Evolutionary conservation across 2,113 vertebrate species (phyloP).

Genomic region (Cebidichthys violaceus): DNA sequence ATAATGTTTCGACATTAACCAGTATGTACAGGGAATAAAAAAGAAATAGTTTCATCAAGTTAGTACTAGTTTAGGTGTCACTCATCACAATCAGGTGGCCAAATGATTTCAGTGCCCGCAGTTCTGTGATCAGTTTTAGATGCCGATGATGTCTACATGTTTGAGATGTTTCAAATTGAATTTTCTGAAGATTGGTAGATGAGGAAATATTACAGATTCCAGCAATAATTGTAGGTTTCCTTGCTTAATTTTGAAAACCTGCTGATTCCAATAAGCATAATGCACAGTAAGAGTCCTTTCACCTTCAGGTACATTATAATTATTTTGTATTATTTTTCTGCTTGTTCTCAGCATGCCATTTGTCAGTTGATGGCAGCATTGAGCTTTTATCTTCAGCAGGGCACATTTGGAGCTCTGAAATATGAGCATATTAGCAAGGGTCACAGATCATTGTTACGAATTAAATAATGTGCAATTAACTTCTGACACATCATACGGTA

Average conservation of each 20-base stretch:
- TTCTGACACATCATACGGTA: neutral
- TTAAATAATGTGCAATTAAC: conserved; percentile 52
- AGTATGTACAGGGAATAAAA: neutral
- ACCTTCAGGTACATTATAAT: neutral
- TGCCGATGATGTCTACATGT: neutral
- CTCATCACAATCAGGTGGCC: neutral
- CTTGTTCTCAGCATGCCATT: conserved; percentile 10
- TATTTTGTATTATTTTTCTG: conserved; percentile 2
- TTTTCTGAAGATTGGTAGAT: neutral
- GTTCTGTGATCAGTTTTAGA: neutral
- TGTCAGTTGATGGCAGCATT: conserved; percentile 53
- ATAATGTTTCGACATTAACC: neutral
- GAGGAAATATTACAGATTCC: neutral
- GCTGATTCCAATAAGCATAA: neutral
- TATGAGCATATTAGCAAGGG: conserved; percentile 25
- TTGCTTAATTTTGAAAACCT: neutral
- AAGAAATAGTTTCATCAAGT: no score
- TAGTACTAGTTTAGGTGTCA: neutral
- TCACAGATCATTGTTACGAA: conserved; percentile 32
- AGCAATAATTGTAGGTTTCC: neutral
- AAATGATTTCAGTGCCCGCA: neutral
- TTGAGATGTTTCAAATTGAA: neutral
- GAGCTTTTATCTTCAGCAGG: conserved; percentile 43
- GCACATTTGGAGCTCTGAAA: conserved; percentile 6
- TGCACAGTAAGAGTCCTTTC: neutral